Base-by-base conservation (phyloP, 2,113 vertebrate genomes). In the Camarhynchus parvulus region DNA sequence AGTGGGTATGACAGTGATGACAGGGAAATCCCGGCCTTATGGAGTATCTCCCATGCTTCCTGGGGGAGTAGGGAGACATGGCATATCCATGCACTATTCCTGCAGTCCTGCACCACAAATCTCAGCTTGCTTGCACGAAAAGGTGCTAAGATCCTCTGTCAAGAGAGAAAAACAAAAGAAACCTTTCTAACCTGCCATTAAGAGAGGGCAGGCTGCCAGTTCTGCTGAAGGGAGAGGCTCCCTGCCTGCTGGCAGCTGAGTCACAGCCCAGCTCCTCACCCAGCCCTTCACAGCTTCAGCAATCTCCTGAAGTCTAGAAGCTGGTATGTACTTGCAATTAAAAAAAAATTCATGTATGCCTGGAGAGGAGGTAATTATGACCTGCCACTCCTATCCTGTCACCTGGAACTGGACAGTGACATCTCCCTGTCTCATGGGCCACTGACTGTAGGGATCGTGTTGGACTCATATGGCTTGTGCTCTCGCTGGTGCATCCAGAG, bases 391-490 rank as follows among this genome's bases (percentile, higher is more conserved):
- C 37, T 17, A 10, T 41, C 15, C 8, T 0, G 0, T 56, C 62
- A 87, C 19, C 27, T 64, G 35, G 61, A 84, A 78, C 33, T 10
- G 31, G 33, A 63, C 13, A 67, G 46, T 13, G 27, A 59, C 50
- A 80, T 13, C 46, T 58, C 37, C 24, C 35, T n/a, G 31, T 37
- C 46, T 62, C 50, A 58, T 2, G 1, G n/a, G 24, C 1, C 7
- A 46, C 37, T 9, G 3, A 47, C 35, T 58, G 31, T 0, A 73
- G 44, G 33, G 47, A 86, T 35, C 19, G 7, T 4, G 17, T 12
- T 44, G 37, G n/a, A 61, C 15, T 16, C 1, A 0, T 3, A 30
- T 0, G 1, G 52, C 19, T 33, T 50, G 17, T 22, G 30, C 10
- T 59, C 79, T 52, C 0, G 0, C 14, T 15, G 22, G 13, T 2